A percentile compares a stretch with the other conserved stretches of the same genome.
Conservation (phyloP, 2,888 invertebrate species). For the Netelia melanura region DNA sequence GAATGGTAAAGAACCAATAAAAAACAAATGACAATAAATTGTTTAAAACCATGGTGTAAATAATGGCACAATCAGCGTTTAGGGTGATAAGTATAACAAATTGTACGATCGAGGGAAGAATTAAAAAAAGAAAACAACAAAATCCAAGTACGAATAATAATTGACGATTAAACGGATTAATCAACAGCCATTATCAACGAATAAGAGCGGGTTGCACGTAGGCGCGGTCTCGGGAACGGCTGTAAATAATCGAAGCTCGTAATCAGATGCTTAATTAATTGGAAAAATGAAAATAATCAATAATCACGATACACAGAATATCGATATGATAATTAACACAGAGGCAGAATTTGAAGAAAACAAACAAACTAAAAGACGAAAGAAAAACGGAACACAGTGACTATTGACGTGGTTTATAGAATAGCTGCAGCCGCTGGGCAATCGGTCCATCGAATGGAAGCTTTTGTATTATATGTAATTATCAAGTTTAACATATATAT, state of each 20-base stretch:
- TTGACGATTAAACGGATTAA: conserved; percentile 23
- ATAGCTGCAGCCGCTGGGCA: conserved; percentile 71
- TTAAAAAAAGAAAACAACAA: neutral
- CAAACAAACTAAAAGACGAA: conserved; percentile 48
- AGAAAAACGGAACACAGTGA: conserved; percentile 58
- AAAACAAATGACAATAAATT: neutral
- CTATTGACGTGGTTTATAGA: conserved; percentile 65
- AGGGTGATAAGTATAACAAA: neutral
- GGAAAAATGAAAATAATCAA: neutral
- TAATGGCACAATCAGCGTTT: conserved; percentile 2
- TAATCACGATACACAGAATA: conserved; percentile 32
- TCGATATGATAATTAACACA: neutral
- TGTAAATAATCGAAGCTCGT: conserved; percentile 56
- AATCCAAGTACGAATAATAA: neutral
- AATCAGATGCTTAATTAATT: conserved; percentile 51
- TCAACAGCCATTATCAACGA: conserved; percentile 59
- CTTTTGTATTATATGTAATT: conserved; percentile 60
- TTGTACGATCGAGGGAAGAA: neutral
- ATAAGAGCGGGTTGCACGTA: conserved; percentile 51
- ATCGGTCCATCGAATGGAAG: conserved; percentile 61
- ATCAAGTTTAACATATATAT: conserved; percentile 31
- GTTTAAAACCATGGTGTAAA: neutral
- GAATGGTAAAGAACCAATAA: conserved; percentile 23
- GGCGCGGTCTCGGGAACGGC: conserved; percentile 56
- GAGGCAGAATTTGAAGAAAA: conserved; percentile 32